A percentile compares a stretch with the other conserved stretches of the same genome.
Evolutionary conservation across 2,797 vertebrate species (phyloP).

Genomic region (Oreonectes daqikongensis): DNA sequence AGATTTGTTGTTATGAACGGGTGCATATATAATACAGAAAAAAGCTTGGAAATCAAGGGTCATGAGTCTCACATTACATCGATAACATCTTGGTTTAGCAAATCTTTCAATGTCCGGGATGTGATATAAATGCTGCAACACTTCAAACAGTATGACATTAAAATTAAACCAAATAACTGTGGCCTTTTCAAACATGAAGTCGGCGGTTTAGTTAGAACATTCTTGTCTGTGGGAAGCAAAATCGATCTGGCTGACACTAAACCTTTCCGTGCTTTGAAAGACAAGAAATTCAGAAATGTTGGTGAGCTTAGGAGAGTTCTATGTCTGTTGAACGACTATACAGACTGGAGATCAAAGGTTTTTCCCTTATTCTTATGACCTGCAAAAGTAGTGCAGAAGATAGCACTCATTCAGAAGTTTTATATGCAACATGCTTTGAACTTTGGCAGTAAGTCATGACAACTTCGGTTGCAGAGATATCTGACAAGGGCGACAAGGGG

Average conservation of each 20-base stretch:
- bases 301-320: background rate
- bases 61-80: background rate
- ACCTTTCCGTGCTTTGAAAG: background rate
- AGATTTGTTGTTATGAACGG: too few species aligned
- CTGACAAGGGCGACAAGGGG: too few species aligned
- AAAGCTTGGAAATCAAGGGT: background rate
- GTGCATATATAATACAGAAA: background rate
- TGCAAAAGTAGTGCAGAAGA: background rate
- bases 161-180: conserved; percentile 1
- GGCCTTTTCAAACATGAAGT: background rate
- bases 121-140: background rate
- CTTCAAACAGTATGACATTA: background rate
- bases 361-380: background rate
- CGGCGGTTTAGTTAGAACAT: background rate
- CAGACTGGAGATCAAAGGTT: background rate
- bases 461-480: too few species aligned
- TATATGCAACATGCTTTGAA: background rate
- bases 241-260: conserved; percentile 6
- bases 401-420: background rate
- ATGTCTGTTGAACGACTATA: background rate
- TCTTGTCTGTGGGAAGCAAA: background rate
- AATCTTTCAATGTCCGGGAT: background rate
- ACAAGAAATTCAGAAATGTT: background rate
- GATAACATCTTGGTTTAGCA: background rate
- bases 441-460: background rate